Evolutionary conservation across 2,113 vertebrate genomes (phyloP), one percentile per base, ranked within the genome.

Genomic region (Passer domesticus): DNA sequence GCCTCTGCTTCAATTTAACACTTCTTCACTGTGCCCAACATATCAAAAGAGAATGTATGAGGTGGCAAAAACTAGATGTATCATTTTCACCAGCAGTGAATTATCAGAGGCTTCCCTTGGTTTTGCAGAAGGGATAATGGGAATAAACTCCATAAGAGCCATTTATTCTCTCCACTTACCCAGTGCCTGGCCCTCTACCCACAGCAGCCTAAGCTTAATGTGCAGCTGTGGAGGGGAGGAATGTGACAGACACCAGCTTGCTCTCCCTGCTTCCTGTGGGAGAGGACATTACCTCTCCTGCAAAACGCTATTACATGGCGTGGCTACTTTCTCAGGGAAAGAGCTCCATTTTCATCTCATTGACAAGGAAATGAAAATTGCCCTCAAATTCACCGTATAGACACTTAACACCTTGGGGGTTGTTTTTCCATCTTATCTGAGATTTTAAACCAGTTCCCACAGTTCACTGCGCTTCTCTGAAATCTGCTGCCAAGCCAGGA

Each of bases 261-360:
- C 31, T 64, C 30, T 81, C 60, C 60, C 43, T 0, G 15, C 39
- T 59, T 78, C 74, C 66, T 31, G 13, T 11, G 3, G 66, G 37
- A 91, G 27, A 62, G 41, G 35, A 24, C 17, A 3, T 53, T 22
- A 21, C 8, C 63, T 39, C 56, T 81, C 50, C 24, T 30, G 9
- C 13, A 55, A 67, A 56, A 44, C 10, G 5, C 58, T 14, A 0
- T n/a, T 35, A 18, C 16, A 2, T 3, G 8, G 12, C 0, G 0
- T 8, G 25, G 35, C 37, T 2, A 12, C 27, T 25, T 66, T 49
- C 83, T 80, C 31, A 39, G 52, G 49, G 37, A 68, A 92, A 78
- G 0, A 1, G 37, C 44, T 64, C 35, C 25, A 13, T 84, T 89
- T 91, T 68, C 60, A 72, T 43, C 50, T 44, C 28, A n/a, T 8